A percentile compares a stretch with the other conserved stretches of the same genome.
phyloP scores from a whole-genome alignment of 2,888 invertebrate species.

The Agrilus mali region DNA sequence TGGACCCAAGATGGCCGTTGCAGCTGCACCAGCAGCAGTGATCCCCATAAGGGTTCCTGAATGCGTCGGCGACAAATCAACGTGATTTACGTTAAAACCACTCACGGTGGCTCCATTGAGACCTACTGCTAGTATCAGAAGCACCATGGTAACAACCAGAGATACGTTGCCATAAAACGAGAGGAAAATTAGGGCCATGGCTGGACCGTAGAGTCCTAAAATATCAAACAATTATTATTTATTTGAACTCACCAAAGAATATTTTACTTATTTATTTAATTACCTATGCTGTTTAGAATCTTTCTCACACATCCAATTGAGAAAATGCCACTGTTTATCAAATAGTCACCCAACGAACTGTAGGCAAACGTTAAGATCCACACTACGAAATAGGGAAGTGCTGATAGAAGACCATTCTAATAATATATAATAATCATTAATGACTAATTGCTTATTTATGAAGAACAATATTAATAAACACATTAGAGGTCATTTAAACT shows the following conservation, averaged over 20 bases:
- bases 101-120: slow-evolving; percentile 63
- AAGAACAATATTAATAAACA: too few relatives aligned
- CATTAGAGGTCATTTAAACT: too few relatives aligned
- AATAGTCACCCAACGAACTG: slow-evolving; percentile 50
- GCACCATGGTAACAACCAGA: slow-evolving; percentile 38
- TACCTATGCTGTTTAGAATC: slow-evolving; percentile 54
- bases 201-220: slow-evolving; percentile 56
- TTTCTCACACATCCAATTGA: slow-evolving; percentile 47
- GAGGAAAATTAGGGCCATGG: slow-evolving; percentile 49
- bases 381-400: slow-evolving; percentile 61
- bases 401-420: slow-evolving; percentile 56
- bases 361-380: slow-evolving; percentile 59
- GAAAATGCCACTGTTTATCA: slow-evolving; percentile 40
- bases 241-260: too few relatives aligned
- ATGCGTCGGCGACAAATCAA: slow-evolving; percentile 74
- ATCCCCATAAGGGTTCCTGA: slow-evolving; percentile 78
- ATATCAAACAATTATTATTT: slow-evolving; percentile 1
- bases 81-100: slow-evolving; percentile 70
- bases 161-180: slow-evolving; percentile 41
- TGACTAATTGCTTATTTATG: too few relatives aligned
- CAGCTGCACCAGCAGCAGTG: slow-evolving; percentile 66
- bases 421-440: too few relatives aligned
- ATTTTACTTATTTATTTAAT: slow-evolving; percentile 4
- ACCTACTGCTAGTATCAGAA: slow-evolving; percentile 61
- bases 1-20: slow-evolving; percentile 70